These are phyloP conservation scores for Strigamia crassipes DNA, from an alignment of 2,888 invertebrate genomes.

Conservation along the genomic window DNA sequence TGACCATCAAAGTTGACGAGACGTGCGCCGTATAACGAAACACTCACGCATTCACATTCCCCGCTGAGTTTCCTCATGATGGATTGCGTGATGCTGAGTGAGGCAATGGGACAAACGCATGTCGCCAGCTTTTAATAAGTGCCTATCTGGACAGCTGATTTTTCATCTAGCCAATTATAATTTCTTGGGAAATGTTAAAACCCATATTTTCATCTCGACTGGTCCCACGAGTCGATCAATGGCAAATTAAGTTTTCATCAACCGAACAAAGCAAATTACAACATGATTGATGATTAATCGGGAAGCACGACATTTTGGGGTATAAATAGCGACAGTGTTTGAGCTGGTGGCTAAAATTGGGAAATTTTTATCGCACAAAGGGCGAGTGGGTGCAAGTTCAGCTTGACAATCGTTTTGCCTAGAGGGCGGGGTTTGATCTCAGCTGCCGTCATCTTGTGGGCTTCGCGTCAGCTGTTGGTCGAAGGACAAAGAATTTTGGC, in stretches of 20 bases:
- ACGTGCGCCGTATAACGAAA: not conserved
- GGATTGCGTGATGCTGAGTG: slow-evolving; percentile 27
- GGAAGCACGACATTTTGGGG: not conserved
- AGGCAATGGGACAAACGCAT: not conserved
- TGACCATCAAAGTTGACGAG: not conserved
- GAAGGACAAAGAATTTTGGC: slow-evolving; percentile 26
- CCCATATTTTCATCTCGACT: not conserved
- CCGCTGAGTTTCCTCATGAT: not conserved
- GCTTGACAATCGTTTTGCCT: not conserved
- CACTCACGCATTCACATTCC: not conserved
- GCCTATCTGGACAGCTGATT: not conserved
- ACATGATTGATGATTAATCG: not conserved
- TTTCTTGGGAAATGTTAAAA: not conserved
- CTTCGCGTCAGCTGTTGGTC: slow-evolving; percentile 25
- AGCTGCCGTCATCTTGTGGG: not conserved
- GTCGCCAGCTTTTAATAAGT: not conserved
- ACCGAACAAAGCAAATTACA: not conserved
- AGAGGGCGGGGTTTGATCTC: not conserved
- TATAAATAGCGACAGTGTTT: not conserved
- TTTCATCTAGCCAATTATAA: slow-evolving; percentile 4
- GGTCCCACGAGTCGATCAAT: not conserved
- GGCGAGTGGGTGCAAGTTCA: not conserved
- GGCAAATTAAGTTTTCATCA: slow-evolving; percentile 18
- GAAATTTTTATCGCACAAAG: not conserved
- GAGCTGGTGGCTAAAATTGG: not conserved